Evolutionary conservation across 2,888 invertebrate species (phyloP).

Genomic region (Ectemnius lituratus): DNA sequence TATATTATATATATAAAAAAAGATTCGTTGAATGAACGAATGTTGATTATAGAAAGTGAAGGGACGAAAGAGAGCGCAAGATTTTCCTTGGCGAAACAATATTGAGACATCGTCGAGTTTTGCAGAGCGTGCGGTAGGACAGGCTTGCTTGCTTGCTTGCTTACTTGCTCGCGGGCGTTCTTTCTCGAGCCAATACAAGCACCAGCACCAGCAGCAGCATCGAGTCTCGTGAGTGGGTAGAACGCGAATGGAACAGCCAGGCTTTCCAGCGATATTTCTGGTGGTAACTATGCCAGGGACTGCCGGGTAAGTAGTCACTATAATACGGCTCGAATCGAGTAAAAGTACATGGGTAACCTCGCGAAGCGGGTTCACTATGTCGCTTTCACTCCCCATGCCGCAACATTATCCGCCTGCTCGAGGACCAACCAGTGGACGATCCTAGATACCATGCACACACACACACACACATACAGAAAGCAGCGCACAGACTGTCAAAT

Average conservation of each 20-base stretch:
- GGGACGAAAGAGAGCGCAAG: not conserved
- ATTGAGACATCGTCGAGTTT: conserved; percentile 8
- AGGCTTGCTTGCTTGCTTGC: too few relatives aligned
- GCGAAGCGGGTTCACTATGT: conserved; percentile 70
- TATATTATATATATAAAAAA: not conserved
- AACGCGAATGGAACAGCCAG: conserved; percentile 47
- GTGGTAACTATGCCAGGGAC: conserved; percentile 72
- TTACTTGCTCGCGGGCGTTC: too few relatives aligned
- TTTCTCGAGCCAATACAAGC: too few relatives aligned
- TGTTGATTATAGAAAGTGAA: too few relatives aligned
- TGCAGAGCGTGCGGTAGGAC: conserved; percentile 11
- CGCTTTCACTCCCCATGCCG: conserved; percentile 70
- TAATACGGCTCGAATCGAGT: conserved; percentile 67
- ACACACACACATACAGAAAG: too few relatives aligned
- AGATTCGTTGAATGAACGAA: not conserved
- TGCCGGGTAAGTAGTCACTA: conserved; percentile 65
- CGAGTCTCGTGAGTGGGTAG: conserved; percentile 50
- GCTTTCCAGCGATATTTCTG: conserved; percentile 70
- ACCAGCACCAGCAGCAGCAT: too few relatives aligned
- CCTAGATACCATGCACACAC: conserved; percentile 25
- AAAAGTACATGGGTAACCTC: conserved; percentile 71
- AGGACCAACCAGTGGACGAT: conserved; percentile 52
- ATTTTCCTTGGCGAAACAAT: not conserved
- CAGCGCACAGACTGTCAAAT: not conserved
- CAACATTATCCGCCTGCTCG: conserved; percentile 61